Evolutionary conservation across 1,140 invertebrate species (phyloP).

Genomic region (Drosophila mauritiana): DNA sequence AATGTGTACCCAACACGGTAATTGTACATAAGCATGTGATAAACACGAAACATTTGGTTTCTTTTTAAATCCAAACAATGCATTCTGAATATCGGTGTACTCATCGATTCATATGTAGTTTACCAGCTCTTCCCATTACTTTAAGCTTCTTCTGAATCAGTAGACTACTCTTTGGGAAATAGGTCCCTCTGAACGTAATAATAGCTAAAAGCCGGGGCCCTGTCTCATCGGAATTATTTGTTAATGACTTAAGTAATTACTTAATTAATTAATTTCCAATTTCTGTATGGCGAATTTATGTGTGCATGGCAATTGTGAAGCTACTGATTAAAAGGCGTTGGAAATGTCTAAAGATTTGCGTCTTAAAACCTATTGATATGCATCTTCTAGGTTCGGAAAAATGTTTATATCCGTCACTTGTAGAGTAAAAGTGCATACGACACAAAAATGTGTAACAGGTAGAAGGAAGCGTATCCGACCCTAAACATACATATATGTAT

Average conservation of each 20-base stretch:
- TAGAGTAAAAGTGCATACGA: too few species aligned
- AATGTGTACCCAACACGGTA: conserved; percentile 8
- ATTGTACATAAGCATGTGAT: conserved; percentile 29
- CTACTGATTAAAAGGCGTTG: background rate
- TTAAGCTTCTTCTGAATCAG: background rate
- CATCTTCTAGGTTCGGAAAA: too few species aligned
- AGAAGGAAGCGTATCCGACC: too few species aligned
- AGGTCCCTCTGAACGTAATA: conserved; percentile 19
- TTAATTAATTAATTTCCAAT: conserved; percentile 46
- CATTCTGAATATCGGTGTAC: conserved; percentile 3
- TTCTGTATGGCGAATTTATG: conserved; percentile 14
- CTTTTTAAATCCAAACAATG: conserved; percentile 6
- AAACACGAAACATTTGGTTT: conserved; percentile 27
- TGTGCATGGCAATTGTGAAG: conserved; percentile 3
- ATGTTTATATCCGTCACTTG: too few species aligned
- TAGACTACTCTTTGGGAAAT: conserved; percentile 31
- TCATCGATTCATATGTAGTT: background rate
- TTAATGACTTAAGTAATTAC: conserved; percentile 44
- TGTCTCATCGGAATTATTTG: conserved; percentile 47
- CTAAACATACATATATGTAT: too few species aligned
- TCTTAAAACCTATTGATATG: too few species aligned
- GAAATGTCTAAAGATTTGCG: too few species aligned
- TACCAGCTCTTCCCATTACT: conserved; percentile 3
- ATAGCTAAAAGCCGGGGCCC: conserved; percentile 10
- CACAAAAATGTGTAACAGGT: too few species aligned